phyloP scores from a whole-genome alignment of 2,888 invertebrate genomes.

The Hedya salicella region DNA sequence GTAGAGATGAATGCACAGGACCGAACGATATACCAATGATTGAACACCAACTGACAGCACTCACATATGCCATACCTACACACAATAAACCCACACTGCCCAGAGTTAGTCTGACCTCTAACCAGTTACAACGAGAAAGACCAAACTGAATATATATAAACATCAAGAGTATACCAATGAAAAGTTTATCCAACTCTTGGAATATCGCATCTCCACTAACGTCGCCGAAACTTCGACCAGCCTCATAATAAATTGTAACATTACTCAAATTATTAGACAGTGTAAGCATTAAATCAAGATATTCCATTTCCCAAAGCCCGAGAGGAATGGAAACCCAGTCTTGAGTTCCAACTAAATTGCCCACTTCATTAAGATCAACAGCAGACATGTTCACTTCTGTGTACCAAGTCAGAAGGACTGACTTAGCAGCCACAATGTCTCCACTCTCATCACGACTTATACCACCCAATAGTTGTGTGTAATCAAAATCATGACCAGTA shows the following conservation, averaged over 20 bases:
- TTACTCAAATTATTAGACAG: constrained; percentile 62
- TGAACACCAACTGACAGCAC: constrained; percentile 90
- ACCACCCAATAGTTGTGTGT: constrained; percentile 86
- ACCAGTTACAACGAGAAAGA: constrained; percentile 89
- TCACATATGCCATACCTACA: constrained; percentile 89
- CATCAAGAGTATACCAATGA: constrained; percentile 88
- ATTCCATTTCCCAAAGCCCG: constrained; percentile 86
- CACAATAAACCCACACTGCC: constrained; percentile 88
- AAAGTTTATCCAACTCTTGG: constrained; percentile 89
- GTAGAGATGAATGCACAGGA: constrained; percentile 92
- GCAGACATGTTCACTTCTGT: constrained; percentile 88
- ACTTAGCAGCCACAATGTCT: constrained; percentile 86
- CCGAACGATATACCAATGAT: constrained; percentile 89
- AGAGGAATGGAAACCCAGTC: constrained; percentile 88
- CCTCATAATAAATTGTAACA: constrained; percentile 82
- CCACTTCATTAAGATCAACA: constrained; percentile 87
- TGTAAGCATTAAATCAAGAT: constrained; percentile 74
- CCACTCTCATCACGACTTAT: constrained; percentile 84
- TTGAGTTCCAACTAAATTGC: constrained; percentile 90
- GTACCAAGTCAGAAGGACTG: constrained; percentile 87
- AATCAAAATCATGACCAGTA: constrained; percentile 88
- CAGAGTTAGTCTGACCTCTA: constrained; percentile 88
- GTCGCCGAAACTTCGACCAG: constrained; percentile 91
- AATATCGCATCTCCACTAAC: constrained; percentile 89
- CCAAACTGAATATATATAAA: constrained; percentile 90